Conservation (phyloP, 2,113 vertebrate genomes). For the Dendrocopos noguchii region DNA sequence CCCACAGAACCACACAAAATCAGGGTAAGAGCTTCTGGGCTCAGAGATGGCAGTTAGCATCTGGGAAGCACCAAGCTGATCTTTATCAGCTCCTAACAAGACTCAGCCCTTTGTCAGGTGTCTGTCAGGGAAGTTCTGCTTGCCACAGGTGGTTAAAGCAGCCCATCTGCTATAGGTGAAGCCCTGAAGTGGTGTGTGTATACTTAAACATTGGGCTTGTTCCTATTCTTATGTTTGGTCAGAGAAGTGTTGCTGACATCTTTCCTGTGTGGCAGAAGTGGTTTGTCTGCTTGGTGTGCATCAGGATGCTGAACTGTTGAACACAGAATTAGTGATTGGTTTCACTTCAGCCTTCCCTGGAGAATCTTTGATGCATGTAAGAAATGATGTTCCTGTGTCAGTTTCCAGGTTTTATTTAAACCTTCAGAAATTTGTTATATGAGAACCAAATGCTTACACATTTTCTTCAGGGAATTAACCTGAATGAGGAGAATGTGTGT, state of each 20-base stretch:
- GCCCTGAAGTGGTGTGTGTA: not conserved
- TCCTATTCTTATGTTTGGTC: not conserved
- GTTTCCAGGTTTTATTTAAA: not conserved
- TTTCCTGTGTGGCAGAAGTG: fast-evolving
- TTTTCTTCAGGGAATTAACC: not conserved
- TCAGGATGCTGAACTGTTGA: not conserved
- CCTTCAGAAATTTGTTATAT: not conserved
- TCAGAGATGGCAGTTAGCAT: no score
- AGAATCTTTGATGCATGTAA: not conserved
- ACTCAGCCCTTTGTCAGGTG: no score
- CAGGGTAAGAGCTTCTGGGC: no score
- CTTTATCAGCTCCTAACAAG: no score
- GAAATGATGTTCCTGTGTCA: not conserved
- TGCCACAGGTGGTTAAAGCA: not conserved
- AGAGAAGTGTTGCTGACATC: fast-evolving
- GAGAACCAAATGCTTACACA: not conserved
- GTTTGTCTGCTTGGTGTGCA: not conserved
- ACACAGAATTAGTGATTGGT: not conserved
- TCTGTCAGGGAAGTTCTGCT: no score
- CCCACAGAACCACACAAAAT: no score
- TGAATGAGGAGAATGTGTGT: not conserved
- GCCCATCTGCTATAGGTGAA: fast-evolving
- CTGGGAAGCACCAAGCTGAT: no score
- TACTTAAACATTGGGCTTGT: fast-evolving
- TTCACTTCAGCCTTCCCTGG: not conserved